These are phyloP conservation scores for Sebastes elongatus DNA, from an alignment of 2,797 vertebrate species.

Conservation along the genomic window DNA sequence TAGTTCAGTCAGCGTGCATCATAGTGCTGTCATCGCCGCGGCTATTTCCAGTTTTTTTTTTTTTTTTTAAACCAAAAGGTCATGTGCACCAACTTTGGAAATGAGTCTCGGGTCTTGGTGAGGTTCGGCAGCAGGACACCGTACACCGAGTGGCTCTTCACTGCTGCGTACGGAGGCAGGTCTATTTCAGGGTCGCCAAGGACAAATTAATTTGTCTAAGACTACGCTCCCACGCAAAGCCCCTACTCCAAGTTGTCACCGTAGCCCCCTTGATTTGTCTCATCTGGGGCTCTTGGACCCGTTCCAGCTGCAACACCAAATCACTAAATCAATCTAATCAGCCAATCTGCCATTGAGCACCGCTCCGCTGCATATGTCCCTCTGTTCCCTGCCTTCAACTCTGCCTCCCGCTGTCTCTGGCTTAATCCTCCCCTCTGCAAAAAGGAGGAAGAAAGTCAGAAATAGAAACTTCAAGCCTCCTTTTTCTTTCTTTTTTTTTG, in stretches of 20 bases:
- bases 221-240: constrained; percentile 38
- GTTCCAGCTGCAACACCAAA: constrained; percentile 70
- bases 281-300: constrained; percentile 64
- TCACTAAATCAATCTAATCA: constrained; percentile 79
- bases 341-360: constrained; percentile 63
- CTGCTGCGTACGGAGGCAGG: constrained; percentile 39
- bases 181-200: constrained; percentile 65
- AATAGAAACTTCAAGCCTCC: constrained; percentile 34
- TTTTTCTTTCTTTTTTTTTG: constrained; percentile 21
- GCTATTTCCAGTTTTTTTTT: neutral
- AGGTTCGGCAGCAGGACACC: constrained; percentile 40
- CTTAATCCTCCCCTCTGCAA: constrained; percentile 20
- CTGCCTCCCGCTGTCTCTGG: constrained; percentile 21
- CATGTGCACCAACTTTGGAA: constrained; percentile 16
- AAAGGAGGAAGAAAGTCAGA: constrained; percentile 22
- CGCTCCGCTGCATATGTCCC: constrained; percentile 49
- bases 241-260: constrained; percentile 58
- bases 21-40: neutral
- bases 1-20: constrained; percentile 7
- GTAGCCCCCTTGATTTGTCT: constrained; percentile 68
- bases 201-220: constrained; percentile 71
- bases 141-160: constrained; percentile 36
- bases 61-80: constrained; percentile 15
- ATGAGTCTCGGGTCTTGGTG: constrained; percentile 32
- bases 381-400: constrained; percentile 12